Base-by-base conservation (phyloP, 1,140 invertebrate species). In the Philopotamus ludificatus region DNA sequence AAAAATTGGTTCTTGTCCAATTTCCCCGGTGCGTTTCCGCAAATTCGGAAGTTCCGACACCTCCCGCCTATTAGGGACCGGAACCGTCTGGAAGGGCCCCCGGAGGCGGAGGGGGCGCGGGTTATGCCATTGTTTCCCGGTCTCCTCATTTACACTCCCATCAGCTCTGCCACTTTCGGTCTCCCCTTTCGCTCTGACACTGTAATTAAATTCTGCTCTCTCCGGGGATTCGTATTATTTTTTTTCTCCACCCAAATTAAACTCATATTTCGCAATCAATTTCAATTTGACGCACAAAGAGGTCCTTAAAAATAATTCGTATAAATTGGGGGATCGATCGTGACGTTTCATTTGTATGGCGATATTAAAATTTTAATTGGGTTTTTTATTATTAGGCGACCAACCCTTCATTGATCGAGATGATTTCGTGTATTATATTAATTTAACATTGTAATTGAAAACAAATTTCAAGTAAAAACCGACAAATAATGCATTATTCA, bases 191-290 rank as follows among this genome's bases (percentile, higher is more conserved):
- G 15, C 21, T 41, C 28, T 34, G 53, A 15, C 28, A 57, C 23
- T 41, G 53, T 57, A 57, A 57, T 57, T 57, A 57, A 57, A 57
- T 57, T 57, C 41, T 47, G 44, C 44, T 47, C 44, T 47, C 18
- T 20, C 44, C 8, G 4, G 18, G 10, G 10, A 20, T 47, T 15
- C 44, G 4, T 9, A 47, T 8, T 47, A 47, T 47, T 8, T 8
- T 4, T 47, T 15, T 47, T 15, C 18, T 47, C 3, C 18, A 9
- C 18, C 18, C 10, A 16, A 20, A 47, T 12, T 47, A 47, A 47
- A 16, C 44, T 7, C 44, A 16, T 47, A 47, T 47, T 34, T 34
- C 12, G 28, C 28, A 34, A 34, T 34, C 28, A 34, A 34, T 34
- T 34, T 34, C 28, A 34, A 34, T 34, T 34, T 34, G 4, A 34